These are phyloP conservation scores for Papilio dardanus DNA, from an alignment of 1,140 invertebrate species.

Conservation along the genomic window DNA sequence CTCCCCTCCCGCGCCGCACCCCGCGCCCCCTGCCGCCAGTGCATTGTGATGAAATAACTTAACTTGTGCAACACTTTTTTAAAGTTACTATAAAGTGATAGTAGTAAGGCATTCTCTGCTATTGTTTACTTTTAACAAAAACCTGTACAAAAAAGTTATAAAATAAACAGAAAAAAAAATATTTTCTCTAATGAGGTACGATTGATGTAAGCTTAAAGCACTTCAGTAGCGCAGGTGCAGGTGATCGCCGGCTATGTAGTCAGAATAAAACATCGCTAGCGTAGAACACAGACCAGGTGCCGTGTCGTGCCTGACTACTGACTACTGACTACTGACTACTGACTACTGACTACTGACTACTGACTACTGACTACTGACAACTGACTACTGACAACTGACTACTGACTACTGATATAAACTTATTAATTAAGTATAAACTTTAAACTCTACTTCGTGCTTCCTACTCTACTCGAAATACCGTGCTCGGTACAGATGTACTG, in stretches of 20 bases:
- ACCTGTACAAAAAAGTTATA: too few species aligned
- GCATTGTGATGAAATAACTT: not conserved
- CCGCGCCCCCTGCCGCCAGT: conserved; percentile 17
- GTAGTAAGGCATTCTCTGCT: not conserved
- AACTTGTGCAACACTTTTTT: not conserved
- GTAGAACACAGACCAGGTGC: not conserved
- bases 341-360: too few species aligned
- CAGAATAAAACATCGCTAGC: not conserved
- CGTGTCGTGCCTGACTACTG: not conserved
- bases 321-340: too few species aligned
- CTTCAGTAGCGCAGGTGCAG: not conserved
- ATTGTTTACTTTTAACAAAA: not conserved
- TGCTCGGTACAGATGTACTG: too few species aligned
- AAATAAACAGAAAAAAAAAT: too few species aligned
- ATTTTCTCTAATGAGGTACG: not conserved
- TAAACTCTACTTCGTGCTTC: not conserved
- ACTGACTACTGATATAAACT: too few species aligned
- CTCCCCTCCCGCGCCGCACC: conserved; percentile 37
- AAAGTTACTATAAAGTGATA: not conserved
- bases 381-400: too few species aligned
- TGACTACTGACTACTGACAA: too few species aligned
- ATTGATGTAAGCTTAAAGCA: not conserved
- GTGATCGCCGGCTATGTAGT: not conserved
- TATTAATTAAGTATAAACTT: not conserved
- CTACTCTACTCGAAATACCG: too few species aligned